Evolutionary conservation across 2,113 vertebrate genomes (phyloP).

Genomic region (Hyperopisus bebe): DNA sequence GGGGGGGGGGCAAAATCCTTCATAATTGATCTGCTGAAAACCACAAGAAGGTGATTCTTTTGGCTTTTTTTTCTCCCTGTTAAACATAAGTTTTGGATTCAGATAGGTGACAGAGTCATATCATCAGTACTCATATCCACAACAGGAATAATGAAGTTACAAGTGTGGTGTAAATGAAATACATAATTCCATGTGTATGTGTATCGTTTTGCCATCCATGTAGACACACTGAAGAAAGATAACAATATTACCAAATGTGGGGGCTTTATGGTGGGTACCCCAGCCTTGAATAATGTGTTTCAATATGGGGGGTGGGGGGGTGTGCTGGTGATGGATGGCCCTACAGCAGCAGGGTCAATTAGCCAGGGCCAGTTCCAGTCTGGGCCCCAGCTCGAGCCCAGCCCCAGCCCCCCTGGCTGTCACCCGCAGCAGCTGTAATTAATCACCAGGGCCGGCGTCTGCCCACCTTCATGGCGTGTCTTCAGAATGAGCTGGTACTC

Average conservation of each 20-base stretch:
- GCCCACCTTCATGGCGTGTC: conserved; percentile 49
- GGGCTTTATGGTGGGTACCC: conserved; percentile 50
- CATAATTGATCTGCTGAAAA: not conserved
- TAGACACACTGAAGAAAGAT: conserved; percentile 44
- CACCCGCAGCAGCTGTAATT: conserved; percentile 55
- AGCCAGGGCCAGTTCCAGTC: conserved; percentile 54
- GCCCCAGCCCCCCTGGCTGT: conserved; percentile 50
- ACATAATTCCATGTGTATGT: not conserved
- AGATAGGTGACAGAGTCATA: not conserved
- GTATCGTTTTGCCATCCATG: not conserved
- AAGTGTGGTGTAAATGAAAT: not conserved
- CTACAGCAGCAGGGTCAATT: conserved; percentile 68
- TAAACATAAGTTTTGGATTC: not conserved
- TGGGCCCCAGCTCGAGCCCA: conserved; percentile 45
- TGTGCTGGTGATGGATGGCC: conserved; percentile 63
- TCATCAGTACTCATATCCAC: not conserved
- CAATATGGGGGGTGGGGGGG: conserved; percentile 37
- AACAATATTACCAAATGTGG: conserved; percentile 29
- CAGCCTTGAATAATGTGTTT: conserved; percentile 60
- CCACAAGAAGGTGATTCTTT: not conserved
- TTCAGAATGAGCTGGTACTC: conserved; percentile 41
- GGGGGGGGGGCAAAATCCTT: not conserved
- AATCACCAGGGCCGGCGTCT: conserved; percentile 54
- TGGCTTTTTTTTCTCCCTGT: not conserved
- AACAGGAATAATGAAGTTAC: not conserved